These are phyloP conservation scores for Dolichomitus sp. DNA, from an alignment of 2,888 invertebrate genomes.

Conservation along the genomic window DNA sequence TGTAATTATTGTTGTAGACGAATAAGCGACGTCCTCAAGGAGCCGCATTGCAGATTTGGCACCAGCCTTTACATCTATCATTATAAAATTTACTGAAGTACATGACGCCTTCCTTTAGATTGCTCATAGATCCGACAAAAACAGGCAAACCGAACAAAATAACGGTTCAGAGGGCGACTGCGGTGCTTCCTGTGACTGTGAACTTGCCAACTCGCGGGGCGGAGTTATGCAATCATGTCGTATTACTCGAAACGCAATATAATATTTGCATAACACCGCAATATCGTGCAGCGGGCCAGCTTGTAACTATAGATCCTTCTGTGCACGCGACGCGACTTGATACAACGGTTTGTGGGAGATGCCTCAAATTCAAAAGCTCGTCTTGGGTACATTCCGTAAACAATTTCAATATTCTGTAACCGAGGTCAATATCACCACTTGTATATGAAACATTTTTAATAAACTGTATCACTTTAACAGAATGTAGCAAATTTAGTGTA, in stretches of 20 bases:
- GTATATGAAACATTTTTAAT: not conserved
- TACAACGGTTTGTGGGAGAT: slow-evolving; percentile 24
- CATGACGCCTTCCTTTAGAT: not conserved
- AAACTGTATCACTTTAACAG: not conserved
- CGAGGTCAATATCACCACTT: not conserved
- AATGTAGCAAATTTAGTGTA: not conserved
- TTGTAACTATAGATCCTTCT: slow-evolving; percentile 9
- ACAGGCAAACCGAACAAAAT: slow-evolving; percentile 2
- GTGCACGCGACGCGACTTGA: slow-evolving; percentile 40
- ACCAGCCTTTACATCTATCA: not conserved
- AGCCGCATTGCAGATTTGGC: slow-evolving; percentile 23
- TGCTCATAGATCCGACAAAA: not conserved
- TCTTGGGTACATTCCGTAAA: not conserved
- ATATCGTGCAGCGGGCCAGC: slow-evolving; percentile 42
- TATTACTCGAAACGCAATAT: slow-evolving; percentile 36
- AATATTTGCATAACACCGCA: slow-evolving; percentile 53
- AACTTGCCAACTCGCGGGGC: slow-evolving; percentile 31
- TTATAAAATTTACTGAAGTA: not conserved
- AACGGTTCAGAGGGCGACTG: slow-evolving; percentile 4
- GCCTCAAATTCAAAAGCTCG: not conserved
- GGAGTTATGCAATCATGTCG: slow-evolving; percentile 16
- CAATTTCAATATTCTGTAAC: not conserved
- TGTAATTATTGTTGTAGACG: not conserved
- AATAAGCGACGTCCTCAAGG: not conserved
- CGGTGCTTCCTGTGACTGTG: slow-evolving; percentile 27